Conservation (phyloP, 2,888 invertebrate genomes). For the Drosophila birchii region DNA sequence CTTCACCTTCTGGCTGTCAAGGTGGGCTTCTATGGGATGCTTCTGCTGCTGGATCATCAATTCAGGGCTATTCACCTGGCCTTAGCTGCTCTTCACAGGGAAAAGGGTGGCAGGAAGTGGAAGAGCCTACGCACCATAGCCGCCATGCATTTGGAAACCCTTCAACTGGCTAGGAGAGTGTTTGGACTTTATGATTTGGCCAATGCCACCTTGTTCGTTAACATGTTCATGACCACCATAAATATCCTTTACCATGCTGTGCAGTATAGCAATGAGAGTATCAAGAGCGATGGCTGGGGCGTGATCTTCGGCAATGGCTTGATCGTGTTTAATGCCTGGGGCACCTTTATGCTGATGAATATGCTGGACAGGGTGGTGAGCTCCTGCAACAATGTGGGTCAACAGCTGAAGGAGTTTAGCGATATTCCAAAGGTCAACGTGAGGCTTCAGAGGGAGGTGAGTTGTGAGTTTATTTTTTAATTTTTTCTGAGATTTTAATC, state of each 20-base stretch:
- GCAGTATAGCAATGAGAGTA: slow-evolving; percentile 44
- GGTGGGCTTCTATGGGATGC: slow-evolving; percentile 35
- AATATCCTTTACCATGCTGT: slow-evolving; percentile 65
- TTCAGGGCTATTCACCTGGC: slow-evolving; percentile 60
- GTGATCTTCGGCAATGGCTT: slow-evolving; percentile 41
- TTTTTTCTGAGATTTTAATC: background rate
- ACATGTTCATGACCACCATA: slow-evolving; percentile 52
- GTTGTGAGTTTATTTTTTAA: background rate
- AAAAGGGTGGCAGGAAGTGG: background rate
- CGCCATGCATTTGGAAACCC: slow-evolving; percentile 51
- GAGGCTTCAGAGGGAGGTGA: slow-evolving; percentile 54
- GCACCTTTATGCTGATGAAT: slow-evolving; percentile 42
- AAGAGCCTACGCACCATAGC: slow-evolving; percentile 33
- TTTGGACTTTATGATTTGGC: slow-evolving; percentile 46
- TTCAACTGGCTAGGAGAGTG: slow-evolving; percentile 37
- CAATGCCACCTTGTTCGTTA: slow-evolving; percentile 42
- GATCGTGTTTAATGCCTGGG: slow-evolving; percentile 23
- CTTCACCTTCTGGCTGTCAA: slow-evolving; percentile 30
- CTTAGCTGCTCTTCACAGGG: slow-evolving; percentile 24
- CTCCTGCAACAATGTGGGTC: slow-evolving; percentile 56
- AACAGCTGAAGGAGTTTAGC: slow-evolving; percentile 51
- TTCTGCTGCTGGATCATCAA: slow-evolving; percentile 61
- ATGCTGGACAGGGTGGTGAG: slow-evolving; percentile 50
- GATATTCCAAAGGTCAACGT: slow-evolving; percentile 17
- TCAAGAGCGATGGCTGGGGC: slow-evolving; percentile 27